phyloP scores from a whole-genome alignment of 2,888 invertebrate genomes.

The Carabus problematicus region DNA sequence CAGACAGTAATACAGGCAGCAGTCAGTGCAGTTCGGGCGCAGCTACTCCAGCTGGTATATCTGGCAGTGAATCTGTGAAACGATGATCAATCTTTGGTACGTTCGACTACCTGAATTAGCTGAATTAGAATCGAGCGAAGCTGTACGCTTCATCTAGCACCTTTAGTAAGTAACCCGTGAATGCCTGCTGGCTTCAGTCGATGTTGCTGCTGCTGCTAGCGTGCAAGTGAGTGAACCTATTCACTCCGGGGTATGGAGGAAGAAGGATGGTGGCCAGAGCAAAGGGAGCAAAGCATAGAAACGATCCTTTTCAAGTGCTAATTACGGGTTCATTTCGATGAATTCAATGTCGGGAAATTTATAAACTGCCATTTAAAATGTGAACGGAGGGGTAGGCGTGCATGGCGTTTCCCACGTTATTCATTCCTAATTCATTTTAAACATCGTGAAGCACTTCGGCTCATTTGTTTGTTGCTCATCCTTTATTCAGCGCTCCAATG shows the following conservation, averaged over 20 bases:
- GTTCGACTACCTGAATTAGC: conserved; percentile 22
- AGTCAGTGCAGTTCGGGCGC: too few species aligned
- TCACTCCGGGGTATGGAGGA: neutral
- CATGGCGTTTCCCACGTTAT: conserved; percentile 51
- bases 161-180: too few species aligned
- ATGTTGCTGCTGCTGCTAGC: neutral
- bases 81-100: conserved; percentile 17
- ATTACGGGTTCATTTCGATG: conserved; percentile 38
- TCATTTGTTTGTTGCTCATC: conserved; percentile 55
- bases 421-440: conserved; percentile 57
- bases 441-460: conserved; percentile 53
- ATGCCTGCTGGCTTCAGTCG: neutral
- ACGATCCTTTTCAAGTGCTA: conserved; percentile 39
- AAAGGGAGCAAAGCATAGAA: conserved; percentile 5
- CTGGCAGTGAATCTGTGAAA: conserved; percentile 1
- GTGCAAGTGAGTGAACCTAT: neutral
- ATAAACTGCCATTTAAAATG: conserved; percentile 39
- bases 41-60: neutral
- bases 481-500: conserved; percentile 55
- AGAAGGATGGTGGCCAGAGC: neutral
- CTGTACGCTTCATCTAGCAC: conserved; percentile 1
- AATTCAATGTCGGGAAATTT: conserved; percentile 39
- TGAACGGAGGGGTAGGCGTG: conserved; percentile 29
- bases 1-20: neutral
- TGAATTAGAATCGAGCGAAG: conserved; percentile 6